Conservation (phyloP, 2,797 vertebrate species). For the Phataginus tricuspis region DNA sequence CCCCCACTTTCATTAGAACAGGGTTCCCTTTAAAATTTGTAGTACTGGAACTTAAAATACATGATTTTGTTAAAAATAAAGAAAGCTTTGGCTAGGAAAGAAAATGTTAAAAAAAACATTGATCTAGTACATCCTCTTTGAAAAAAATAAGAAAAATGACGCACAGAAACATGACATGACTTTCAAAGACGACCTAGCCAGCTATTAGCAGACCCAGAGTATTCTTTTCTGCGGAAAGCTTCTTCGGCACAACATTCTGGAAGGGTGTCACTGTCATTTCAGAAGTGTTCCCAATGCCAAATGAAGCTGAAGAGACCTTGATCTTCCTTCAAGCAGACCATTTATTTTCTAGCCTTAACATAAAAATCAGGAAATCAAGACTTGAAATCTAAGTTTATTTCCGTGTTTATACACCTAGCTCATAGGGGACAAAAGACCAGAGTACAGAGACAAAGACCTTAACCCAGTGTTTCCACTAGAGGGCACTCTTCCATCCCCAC, state of each 20-base stretch:
- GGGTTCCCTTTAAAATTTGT: neutral
- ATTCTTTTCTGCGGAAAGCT: neutral
- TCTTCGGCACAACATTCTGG: neutral
- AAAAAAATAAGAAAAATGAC: neutral
- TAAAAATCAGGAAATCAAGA: neutral
- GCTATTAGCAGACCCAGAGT: neutral
- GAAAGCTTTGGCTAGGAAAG: neutral
- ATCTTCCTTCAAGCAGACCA: neutral
- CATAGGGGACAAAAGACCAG: no score
- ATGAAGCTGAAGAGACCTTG: neutral
- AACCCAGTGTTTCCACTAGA: fast-evolving
- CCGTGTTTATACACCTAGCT: neutral
- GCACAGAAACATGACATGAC: neutral
- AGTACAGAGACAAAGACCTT: neutral
- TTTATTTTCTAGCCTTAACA: neutral
- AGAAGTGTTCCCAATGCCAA: neutral
- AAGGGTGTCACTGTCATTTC: neutral
- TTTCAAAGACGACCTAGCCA: neutral
- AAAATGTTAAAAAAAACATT: neutral
- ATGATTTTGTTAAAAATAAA: neutral
- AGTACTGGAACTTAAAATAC: neutral
- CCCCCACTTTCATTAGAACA: neutral
- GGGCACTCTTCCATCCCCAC: fast-evolving
- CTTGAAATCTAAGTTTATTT: neutral
- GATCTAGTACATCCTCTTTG: neutral